Percentiles rank a stretch among this genome's conserved stretches.
These are phyloP conservation scores for Agrilus cyanescens DNA, from an alignment of 2,888 invertebrate genomes.

Conservation along the genomic window DNA sequence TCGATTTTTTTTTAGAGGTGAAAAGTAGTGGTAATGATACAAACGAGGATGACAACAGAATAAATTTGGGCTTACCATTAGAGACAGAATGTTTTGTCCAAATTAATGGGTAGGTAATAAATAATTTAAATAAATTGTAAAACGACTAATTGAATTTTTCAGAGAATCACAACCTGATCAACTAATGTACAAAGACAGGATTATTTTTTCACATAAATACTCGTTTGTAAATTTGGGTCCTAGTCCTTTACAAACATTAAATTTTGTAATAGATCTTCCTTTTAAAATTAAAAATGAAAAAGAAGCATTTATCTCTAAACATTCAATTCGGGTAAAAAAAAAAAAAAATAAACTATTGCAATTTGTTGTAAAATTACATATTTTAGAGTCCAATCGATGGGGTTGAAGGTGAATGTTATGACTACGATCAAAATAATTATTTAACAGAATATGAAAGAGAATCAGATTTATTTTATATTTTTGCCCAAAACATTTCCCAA, in stretches of 20 bases:
- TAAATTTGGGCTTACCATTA: constrained; percentile 16
- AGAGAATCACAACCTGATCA: constrained; percentile 17
- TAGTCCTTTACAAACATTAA: constrained; percentile 12
- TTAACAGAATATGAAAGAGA: too few species aligned
- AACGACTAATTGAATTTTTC: constrained; percentile 6
- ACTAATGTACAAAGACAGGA: constrained; percentile 15
- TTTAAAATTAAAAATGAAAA: constrained; percentile 1
- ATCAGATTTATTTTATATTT: too few species aligned
- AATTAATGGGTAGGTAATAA: constrained; percentile 19
- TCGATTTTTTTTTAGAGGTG: constrained; percentile 19
- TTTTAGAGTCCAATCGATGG: too few species aligned
- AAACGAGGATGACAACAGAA: constrained; percentile 17
- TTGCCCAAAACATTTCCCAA: too few species aligned
- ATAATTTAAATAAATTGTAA: constrained; percentile 1
- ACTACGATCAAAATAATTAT: too few species aligned
- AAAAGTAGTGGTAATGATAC: constrained; percentile 21
- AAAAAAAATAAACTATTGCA: too few species aligned
- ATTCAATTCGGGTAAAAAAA: too few species aligned
- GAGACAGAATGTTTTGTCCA: constrained; percentile 16
- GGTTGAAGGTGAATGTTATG: too few species aligned
- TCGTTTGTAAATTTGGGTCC: constrained; percentile 19
- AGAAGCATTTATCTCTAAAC: too few species aligned
- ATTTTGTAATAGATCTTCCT: constrained; percentile 6
- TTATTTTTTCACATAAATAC: constrained; percentile 16
- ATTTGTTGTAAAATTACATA: too few species aligned